phyloP scores from a whole-genome alignment of 2,888 invertebrate genomes.

The Temnothorax ravouxi region DNA sequence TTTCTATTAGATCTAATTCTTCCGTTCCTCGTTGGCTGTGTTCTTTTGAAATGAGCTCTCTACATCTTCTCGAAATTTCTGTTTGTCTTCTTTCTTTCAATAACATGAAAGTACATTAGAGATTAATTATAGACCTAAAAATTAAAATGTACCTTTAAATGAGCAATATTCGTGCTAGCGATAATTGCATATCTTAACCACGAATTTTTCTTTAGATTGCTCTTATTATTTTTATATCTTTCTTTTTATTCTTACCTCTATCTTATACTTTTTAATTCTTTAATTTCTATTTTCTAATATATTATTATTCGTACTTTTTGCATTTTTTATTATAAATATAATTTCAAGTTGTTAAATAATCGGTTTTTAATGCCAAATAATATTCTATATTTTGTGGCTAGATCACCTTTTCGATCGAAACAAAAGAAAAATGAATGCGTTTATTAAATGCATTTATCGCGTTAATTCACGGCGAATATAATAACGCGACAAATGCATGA shows the following conservation, averaged over 20 bases:
- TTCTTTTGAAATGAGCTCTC: neutral
- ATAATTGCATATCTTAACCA: neutral
- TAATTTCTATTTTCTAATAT: neutral
- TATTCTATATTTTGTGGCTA: neutral
- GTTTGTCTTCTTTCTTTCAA: neutral
- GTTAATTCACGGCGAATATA: no score
- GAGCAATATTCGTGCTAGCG: neutral
- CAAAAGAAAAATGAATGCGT: neutral
- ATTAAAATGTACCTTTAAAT: neutral
- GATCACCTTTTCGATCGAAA: neutral
- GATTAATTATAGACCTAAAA: neutral
- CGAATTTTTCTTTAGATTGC: neutral
- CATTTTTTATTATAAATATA: neutral
- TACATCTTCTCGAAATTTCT: neutral
- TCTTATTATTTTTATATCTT: neutral
- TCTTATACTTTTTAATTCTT: neutral
- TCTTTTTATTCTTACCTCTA: neutral
- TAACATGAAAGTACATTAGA: neutral
- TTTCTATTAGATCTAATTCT: neutral
- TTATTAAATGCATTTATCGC: neutral
- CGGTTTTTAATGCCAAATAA: neutral
- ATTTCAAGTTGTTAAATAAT: neutral
- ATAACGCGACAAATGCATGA: neutral
- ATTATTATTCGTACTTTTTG: neutral
- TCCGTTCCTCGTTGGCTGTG: neutral